A percentile compares a stretch with the other conserved stretches of the same genome.
Conservation (phyloP, 2,113 vertebrate species). For the Proterorhinus semilunaris region DNA sequence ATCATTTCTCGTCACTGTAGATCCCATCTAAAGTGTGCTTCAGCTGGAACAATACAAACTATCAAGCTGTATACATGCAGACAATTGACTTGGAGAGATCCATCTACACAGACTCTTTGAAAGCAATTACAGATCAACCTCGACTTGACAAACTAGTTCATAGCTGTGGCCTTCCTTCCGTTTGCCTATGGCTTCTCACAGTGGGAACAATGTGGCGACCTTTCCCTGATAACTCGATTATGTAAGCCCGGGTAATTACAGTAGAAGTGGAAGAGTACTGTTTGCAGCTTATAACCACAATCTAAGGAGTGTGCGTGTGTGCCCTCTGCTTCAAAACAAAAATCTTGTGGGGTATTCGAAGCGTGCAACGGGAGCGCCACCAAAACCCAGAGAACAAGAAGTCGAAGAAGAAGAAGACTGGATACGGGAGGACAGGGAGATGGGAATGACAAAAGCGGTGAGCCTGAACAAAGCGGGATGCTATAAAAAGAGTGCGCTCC, state of each 20-base stretch:
- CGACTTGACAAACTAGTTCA: conserved; percentile 26
- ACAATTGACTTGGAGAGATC: conserved; percentile 30
- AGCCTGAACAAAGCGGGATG: conserved; percentile 53
- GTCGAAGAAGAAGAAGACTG: conserved; percentile 9
- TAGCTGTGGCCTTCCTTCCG: conserved; percentile 8
- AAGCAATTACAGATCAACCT: conserved; percentile 41
- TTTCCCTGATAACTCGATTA: conserved; percentile 70
- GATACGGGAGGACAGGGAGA: conserved; percentile 35
- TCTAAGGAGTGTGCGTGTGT: conserved; percentile 27
- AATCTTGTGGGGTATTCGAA: conserved; percentile 23
- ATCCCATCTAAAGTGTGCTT: no score
- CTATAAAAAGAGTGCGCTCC: conserved; percentile 40
- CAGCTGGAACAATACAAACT: no score
- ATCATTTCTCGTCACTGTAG: no score
- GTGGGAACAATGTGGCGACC: conserved; percentile 63
- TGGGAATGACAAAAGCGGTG: conserved; percentile 50
- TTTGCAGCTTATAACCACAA: conserved; percentile 38
- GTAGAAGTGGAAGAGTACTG: conserved; percentile 62
- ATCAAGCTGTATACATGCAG: background rate
- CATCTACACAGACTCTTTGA: conserved; percentile 40
- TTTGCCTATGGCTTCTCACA: conserved; percentile 58
- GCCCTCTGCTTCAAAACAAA: conserved; percentile 62
- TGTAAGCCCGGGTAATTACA: conserved; percentile 68
- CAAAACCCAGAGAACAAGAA: background rate
- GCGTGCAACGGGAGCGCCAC: conserved; percentile 29